These are phyloP conservation scores for Bimastos eiseni DNA, from an alignment of 2,888 invertebrate genomes.

Conservation along the genomic window DNA sequence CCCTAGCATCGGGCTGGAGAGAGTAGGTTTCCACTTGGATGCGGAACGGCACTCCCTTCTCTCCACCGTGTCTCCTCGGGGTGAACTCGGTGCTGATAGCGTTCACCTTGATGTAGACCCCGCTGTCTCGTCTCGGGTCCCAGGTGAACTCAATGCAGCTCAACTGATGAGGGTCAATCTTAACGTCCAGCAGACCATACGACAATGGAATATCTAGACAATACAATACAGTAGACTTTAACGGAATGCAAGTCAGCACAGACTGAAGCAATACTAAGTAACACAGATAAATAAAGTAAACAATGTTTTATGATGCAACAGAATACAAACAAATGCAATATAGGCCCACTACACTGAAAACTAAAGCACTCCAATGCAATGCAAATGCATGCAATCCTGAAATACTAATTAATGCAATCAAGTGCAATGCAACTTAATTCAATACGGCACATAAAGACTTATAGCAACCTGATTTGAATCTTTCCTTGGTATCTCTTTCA, in stretches of 20 bases:
- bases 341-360: neutral
- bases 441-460: no score
- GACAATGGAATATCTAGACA: conserved; percentile 84
- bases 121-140: conserved; percentile 95
- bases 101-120: conserved; percentile 80
- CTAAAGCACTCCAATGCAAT: neutral
- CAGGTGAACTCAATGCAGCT: conserved; percentile 87
- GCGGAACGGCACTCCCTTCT: conserved; percentile 94
- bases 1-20: neutral
- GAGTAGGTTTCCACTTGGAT: conserved; percentile 77
- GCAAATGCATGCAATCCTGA: no score
- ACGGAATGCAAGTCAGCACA: neutral
- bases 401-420: neutral
- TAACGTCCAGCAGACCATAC: conserved; percentile 84
- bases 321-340: neutral
- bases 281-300: neutral
- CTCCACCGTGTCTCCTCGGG: conserved; percentile 94
- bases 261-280: neutral
- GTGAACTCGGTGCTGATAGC: conserved; percentile 98
- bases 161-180: conserved; percentile 72
- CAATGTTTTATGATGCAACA: neutral
- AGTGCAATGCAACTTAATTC: neutral
- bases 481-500: no score
- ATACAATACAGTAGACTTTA: neutral
- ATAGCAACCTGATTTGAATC: no score